A percentile compares a stretch with the other conserved stretches of the same genome.
These are phyloP conservation scores for Lates japonicus DNA, from an alignment of 2,797 vertebrate species.

Conservation along the genomic window DNA sequence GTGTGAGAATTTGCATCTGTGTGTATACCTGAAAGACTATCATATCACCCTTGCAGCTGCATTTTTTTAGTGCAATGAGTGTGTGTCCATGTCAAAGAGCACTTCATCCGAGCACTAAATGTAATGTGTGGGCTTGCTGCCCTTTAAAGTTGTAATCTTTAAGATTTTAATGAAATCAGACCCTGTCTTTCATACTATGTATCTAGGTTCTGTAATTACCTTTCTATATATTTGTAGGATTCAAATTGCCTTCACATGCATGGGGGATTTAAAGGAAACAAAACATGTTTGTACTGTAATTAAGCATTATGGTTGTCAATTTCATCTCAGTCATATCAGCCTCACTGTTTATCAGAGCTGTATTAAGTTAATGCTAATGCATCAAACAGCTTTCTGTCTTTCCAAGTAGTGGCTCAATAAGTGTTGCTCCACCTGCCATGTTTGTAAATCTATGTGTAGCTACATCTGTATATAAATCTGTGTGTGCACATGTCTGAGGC, in stretches of 20 bases:
- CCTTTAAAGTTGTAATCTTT: not conserved
- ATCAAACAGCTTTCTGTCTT: not conserved
- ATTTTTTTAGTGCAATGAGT: not conserved
- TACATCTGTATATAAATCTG: not conserved
- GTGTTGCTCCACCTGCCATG: not conserved
- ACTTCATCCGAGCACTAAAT: not conserved
- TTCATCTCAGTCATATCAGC: not conserved
- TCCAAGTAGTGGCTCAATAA: not conserved
- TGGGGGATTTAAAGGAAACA: not conserved
- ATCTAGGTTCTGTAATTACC: not conserved
- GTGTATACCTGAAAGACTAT: not conserved
- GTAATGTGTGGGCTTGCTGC: not conserved
- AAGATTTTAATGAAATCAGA: not conserved
- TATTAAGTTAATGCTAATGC: not conserved
- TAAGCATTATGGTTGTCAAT: not conserved
- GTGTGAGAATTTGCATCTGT: conserved; percentile 1
- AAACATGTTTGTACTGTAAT: not conserved
- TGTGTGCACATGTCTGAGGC: not conserved
- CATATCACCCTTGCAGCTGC: not conserved
- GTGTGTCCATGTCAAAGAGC: not conserved
- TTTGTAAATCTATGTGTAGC: not conserved
- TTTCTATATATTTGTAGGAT: not conserved
- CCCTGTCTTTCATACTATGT: not conserved
- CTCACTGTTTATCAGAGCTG: not conserved
- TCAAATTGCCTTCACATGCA: not conserved